phyloP scores from a whole-genome alignment of 2,888 invertebrate species.

The Cotesia congregata region DNA sequence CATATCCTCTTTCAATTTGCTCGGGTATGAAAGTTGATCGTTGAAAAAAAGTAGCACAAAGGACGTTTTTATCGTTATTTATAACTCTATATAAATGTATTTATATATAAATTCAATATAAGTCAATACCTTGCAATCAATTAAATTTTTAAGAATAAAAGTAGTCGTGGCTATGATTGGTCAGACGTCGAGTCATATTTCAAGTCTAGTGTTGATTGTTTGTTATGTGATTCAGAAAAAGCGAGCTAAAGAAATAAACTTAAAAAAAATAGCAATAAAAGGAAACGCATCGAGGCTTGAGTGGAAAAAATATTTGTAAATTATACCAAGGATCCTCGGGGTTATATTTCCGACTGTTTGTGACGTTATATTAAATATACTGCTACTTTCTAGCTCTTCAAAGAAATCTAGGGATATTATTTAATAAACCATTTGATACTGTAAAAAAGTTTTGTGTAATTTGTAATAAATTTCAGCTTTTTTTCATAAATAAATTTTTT shows the following conservation, averaged over 20 bases:
- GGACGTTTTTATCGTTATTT: not conserved
- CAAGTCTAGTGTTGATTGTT: not conserved
- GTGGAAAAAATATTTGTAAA: slow-evolving; percentile 34
- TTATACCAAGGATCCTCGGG: slow-evolving; percentile 28
- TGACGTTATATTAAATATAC: slow-evolving; percentile 27
- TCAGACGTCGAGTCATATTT: not conserved
- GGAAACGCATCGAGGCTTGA: not conserved
- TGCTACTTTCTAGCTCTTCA: slow-evolving; percentile 8
- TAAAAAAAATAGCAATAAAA: not conserved
- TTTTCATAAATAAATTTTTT: not conserved
- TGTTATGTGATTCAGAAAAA: not conserved
- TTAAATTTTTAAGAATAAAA: not conserved
- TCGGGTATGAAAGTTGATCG: not conserved
- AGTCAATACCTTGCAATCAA: too few relatives aligned
- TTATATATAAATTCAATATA: not conserved
- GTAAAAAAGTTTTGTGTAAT: not conserved
- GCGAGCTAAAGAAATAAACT: slow-evolving; percentile 10
- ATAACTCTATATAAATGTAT: not conserved
- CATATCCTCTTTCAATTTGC: slow-evolving; percentile 24
- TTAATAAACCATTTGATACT: not conserved
- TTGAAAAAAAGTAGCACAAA: not conserved
- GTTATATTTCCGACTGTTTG: slow-evolving; percentile 11
- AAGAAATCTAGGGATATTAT: slow-evolving; percentile 4
- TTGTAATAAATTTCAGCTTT: not conserved
- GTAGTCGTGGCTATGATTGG: not conserved